Percentiles rank a stretch among this genome's conserved stretches.
Evolutionary conservation across 2,113 vertebrate genomes (phyloP).

Genomic region (Bagarius yarrelli): DNA sequence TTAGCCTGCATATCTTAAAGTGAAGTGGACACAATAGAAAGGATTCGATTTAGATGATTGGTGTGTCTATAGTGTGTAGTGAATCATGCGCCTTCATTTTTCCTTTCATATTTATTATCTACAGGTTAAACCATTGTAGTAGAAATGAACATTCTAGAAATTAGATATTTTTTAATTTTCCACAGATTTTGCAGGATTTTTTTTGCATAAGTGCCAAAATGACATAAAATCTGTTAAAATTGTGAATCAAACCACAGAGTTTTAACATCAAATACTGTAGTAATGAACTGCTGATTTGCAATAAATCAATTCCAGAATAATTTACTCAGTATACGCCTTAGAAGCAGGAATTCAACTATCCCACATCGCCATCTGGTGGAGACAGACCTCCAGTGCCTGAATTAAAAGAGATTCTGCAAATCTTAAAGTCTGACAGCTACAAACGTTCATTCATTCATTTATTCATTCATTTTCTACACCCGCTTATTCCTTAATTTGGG

Average conservation of each 20-base stretch:
- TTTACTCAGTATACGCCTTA: no score
- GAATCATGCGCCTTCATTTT: background rate
- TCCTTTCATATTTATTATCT: background rate
- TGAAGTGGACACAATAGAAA: background rate
- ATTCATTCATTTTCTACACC: no score
- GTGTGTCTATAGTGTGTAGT: background rate
- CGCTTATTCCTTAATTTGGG: no score
- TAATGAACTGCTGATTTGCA: background rate
- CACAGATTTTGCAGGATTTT: no score
- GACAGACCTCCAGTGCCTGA: no score
- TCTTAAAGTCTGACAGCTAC: background rate
- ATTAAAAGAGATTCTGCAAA: background rate
- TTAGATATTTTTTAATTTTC: no score
- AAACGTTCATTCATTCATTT: background rate
- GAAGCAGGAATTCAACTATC: background rate
- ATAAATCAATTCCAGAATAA: no score
- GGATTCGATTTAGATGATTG: background rate
- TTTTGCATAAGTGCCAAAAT: no score
- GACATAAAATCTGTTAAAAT: no score
- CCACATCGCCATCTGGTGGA: conserved; percentile 4
- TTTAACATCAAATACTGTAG: background rate
- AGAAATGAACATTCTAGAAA: background rate
- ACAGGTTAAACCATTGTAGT: background rate
- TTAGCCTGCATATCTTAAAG: no score
- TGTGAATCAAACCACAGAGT: background rate